Base-by-base conservation (phyloP, 2,797 vertebrate genomes). In the Tapirus indicus region DNA sequence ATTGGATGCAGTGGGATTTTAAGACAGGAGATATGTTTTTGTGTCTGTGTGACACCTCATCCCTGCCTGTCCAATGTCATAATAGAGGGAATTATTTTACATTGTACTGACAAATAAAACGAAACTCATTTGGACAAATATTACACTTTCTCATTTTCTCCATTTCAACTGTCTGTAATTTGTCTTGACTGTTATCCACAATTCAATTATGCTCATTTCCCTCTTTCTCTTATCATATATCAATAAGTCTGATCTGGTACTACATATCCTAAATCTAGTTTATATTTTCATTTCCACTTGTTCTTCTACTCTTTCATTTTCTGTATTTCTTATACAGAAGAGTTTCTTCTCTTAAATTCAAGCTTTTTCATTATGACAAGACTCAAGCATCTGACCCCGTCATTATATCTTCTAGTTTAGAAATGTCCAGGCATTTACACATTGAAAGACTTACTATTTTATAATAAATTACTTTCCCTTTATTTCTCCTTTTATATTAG, bases 401-500 rank as follows among this genome's bases (percentile, higher is more conserved):
- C 41, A 80, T 93, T 88, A 79, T n/a, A 18, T 66, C 90, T 94
- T 94, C 83, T 80, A 93, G 78, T 92, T 58, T 74, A 89, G 89
- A 93, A 83, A 96, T 93, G 86, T 52, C 74, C 64, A 92, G 64
- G 47, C 79, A 95, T 89, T 96, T 95, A 88, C 44, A 93, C 47
- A 68, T 13, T 49, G 83, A 97, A 97, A 94, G 84, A 78, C 16
- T 95, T 94, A 91, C 86, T 94, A 91, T 93, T 97, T 96, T 87
- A 80, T 85, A 88, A 85, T 69, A 97, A 94, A 94, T 96, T 90
- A 72, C 69, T 92, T 97, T 62, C 52, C 35, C 72, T 84, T 93
- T 90, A 58, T 88, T 91, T 80, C 58, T 96, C 56, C 64, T 93
- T 93, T 92, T 83, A 87, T 84, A 87, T 91, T 95, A 92, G 35